Evolutionary conservation across 2,888 invertebrate species (phyloP).

Genomic region (Nymphalis c-album): DNA sequence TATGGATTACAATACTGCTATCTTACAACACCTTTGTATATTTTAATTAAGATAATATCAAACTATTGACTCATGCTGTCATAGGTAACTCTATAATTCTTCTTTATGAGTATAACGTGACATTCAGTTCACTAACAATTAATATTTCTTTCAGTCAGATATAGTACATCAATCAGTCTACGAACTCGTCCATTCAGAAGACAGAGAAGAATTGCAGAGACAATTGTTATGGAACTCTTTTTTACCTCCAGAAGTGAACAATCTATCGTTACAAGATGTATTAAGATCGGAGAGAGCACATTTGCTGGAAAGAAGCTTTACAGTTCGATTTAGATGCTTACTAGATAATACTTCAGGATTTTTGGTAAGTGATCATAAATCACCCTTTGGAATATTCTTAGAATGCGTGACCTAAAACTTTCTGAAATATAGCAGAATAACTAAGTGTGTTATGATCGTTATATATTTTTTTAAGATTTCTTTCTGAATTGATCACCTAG

Average conservation of each 20-base stretch:
- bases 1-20: too few relatives aligned
- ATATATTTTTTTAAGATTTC: too few relatives aligned
- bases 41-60: neutral
- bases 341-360: constrained; percentile 99
- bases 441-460: too few relatives aligned
- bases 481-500: too few relatives aligned
- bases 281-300: constrained; percentile 93
- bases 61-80: neutral
- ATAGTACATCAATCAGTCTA: constrained; percentile 99
- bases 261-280: constrained; percentile 90
- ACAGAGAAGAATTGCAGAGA: constrained; percentile 97
- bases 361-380: constrained; percentile 85
- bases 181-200: constrained; percentile 99
- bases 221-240: constrained; percentile 98
- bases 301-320: constrained; percentile 97
- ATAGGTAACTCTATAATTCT: neutral
- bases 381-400: neutral
- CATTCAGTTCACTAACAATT: neutral
- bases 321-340: constrained; percentile 98
- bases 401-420: too few relatives aligned
- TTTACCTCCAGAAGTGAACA: constrained; percentile 89
- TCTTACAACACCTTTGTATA: neutral
- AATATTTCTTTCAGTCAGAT: constrained; percentile 90
- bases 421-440: too few relatives aligned
- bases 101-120: neutral